phyloP scores from a whole-genome alignment of 1,140 invertebrate genomes.

The Pantala flavescens region DNA sequence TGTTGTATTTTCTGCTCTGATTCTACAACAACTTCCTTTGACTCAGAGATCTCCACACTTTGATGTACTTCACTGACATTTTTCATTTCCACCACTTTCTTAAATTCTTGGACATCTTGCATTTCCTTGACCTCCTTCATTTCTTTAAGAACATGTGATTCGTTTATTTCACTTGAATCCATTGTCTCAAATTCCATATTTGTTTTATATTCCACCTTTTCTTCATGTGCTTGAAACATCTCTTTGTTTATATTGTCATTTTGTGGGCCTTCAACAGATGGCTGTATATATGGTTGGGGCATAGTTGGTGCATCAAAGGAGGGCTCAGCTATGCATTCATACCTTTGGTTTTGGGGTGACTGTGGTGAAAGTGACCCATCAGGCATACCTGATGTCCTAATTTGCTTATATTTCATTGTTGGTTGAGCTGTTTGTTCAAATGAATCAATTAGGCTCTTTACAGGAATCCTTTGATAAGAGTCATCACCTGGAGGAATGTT shows the following conservation, averaged over 20 bases:
- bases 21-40: too few species aligned
- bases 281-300: too few species aligned
- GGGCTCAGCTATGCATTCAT: too few species aligned
- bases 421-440: conserved; percentile 50
- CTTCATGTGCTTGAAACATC: too few species aligned
- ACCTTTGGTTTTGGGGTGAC: background rate
- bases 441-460: conserved; percentile 49
- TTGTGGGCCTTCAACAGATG: too few species aligned
- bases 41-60: too few species aligned
- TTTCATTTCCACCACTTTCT: background rate
- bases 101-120: background rate
- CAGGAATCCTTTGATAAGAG: conserved; percentile 47
- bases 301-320: too few species aligned
- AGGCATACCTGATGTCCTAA: conserved; percentile 20
- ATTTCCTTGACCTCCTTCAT: background rate
- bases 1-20: too few species aligned
- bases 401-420: conserved; percentile 43
- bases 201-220: too few species aligned
- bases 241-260: too few species aligned
- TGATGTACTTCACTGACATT: background rate
- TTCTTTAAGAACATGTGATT: background rate
- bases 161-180: background rate
- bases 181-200: background rate
- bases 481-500: conserved; percentile 26
- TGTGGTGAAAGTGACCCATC: background rate